Evolutionary conservation across 2,113 vertebrate species (phyloP).

Genomic region (Pongo pygmaeus): DNA sequence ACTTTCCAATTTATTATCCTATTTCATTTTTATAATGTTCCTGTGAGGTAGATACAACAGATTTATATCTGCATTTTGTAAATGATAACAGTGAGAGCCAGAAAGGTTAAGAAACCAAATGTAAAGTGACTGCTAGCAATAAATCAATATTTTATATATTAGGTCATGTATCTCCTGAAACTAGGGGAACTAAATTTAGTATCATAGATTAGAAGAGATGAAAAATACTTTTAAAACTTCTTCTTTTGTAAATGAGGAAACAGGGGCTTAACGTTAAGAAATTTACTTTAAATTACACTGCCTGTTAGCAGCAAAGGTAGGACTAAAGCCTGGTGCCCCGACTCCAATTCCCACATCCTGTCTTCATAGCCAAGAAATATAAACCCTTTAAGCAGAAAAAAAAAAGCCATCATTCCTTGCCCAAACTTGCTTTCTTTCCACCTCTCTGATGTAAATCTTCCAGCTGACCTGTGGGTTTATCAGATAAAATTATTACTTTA

Average conservation of each 20-base stretch:
- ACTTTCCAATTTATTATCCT: background rate
- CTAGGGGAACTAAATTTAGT: constrained; percentile 7
- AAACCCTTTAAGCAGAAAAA: background rate
- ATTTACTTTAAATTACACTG: background rate
- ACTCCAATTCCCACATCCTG: background rate
- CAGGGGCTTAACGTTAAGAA: background rate
- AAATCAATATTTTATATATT: background rate
- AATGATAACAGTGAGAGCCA: background rate
- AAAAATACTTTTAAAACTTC: background rate
- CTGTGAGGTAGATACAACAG: background rate
- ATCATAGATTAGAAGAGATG: background rate
- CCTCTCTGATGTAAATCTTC: constrained; percentile 2
- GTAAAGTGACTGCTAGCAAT: constrained; percentile 8
- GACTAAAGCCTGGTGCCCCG: background rate
- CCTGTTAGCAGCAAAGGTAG: background rate
- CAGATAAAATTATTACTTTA: constrained; percentile 11
- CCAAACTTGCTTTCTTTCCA: constrained; percentile 36
- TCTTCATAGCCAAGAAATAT: background rate
- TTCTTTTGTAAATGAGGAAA: background rate
- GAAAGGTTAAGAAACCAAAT: constrained; percentile 27
- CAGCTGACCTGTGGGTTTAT: background rate
- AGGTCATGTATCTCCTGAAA: background rate
- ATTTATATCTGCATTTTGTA: constrained; percentile 7
- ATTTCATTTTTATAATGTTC: background rate
- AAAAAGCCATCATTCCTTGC: background rate